Evolutionary conservation across 2,797 vertebrate species (phyloP).

Genomic region (Erpetoichthys calabaricus): DNA sequence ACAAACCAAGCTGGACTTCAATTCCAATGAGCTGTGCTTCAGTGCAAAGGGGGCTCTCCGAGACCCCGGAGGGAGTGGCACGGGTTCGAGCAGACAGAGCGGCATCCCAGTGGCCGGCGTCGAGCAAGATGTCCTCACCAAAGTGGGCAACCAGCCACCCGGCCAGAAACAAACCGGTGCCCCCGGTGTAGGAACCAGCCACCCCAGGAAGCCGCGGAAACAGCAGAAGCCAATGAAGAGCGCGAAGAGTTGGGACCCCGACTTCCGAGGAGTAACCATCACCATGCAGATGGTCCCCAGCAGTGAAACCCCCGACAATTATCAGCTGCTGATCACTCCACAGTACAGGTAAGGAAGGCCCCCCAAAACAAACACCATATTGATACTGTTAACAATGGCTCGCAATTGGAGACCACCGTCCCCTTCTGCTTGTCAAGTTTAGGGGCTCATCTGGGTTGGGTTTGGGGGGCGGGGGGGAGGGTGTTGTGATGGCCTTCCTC

Average conservation of each 20-base stretch:
- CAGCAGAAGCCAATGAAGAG: slow-evolving; percentile 53
- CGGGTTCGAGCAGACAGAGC: too few relatives aligned
- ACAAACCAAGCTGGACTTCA: slow-evolving; percentile 23
- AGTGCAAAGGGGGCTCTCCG: neutral
- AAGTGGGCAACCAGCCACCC: neutral
- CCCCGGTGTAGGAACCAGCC: slow-evolving; percentile 1
- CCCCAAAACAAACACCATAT: too few relatives aligned
- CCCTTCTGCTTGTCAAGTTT: neutral
- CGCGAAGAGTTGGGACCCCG: slow-evolving; percentile 46
- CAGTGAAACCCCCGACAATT: slow-evolving; percentile 28
- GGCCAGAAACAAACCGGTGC: slow-evolving; percentile 2
- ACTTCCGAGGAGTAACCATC: slow-evolving; percentile 65
- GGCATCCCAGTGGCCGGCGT: neutral
- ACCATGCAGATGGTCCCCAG: slow-evolving; percentile 49
- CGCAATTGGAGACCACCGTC: neutral
- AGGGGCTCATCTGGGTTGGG: too few relatives aligned
- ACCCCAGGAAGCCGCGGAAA: slow-evolving; percentile 49
- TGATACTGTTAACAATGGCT: neutral
- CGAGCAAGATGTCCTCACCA: neutral
- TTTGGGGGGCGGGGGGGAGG: too few relatives aligned
- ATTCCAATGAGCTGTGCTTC: slow-evolving; percentile 27
- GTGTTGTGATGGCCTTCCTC: too few relatives aligned
- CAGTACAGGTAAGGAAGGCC: slow-evolving; percentile 47
- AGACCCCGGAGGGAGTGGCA: too few relatives aligned
- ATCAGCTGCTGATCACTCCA: slow-evolving; percentile 54